phyloP scores from a whole-genome alignment of 2,797 vertebrate species.

The Poeciliopsis gracilis region DNA sequence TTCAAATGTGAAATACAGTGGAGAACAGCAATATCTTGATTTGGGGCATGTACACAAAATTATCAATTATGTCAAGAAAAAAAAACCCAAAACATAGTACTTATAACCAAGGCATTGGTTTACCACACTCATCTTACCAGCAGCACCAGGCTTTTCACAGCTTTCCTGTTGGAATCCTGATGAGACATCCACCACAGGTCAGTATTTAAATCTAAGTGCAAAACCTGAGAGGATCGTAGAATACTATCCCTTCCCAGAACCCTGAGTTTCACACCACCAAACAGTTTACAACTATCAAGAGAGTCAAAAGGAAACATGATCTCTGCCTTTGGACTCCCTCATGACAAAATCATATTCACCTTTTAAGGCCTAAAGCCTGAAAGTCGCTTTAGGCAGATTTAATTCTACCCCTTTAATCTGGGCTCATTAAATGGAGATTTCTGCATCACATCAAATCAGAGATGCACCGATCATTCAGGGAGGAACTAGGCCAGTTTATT shows the following conservation, averaged over 20 bases:
- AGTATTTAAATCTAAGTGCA: constrained; percentile 54
- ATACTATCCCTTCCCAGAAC: constrained; percentile 54
- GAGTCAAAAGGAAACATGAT: constrained; percentile 64
- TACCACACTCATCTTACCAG: constrained; percentile 76
- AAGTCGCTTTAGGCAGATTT: not conserved
- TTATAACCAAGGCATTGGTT: constrained; percentile 1
- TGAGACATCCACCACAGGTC: constrained; percentile 75
- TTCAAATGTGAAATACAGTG: not conserved
- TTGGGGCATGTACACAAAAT: not conserved
- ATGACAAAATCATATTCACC: constrained; percentile 38
- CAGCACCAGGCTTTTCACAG: constrained; percentile 74
- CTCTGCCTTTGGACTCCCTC: constrained; percentile 66
- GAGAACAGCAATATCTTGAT: not conserved
- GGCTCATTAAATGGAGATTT: constrained; percentile 1
- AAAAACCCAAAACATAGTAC: not conserved
- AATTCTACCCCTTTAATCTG: constrained; percentile 15
- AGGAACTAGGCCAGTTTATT: not conserved
- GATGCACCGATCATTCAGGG: constrained; percentile 11
- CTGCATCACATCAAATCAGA: not conserved
- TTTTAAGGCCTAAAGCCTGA: not conserved
- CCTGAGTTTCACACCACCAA: constrained; percentile 42
- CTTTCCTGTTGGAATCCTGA: constrained; percentile 76
- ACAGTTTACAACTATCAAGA: constrained; percentile 27
- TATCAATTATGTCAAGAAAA: not conserved
- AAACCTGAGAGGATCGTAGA: constrained; percentile 35